Evolutionary conservation across 2,113 vertebrate genomes (phyloP).

Genomic region (Mola mola): DNA sequence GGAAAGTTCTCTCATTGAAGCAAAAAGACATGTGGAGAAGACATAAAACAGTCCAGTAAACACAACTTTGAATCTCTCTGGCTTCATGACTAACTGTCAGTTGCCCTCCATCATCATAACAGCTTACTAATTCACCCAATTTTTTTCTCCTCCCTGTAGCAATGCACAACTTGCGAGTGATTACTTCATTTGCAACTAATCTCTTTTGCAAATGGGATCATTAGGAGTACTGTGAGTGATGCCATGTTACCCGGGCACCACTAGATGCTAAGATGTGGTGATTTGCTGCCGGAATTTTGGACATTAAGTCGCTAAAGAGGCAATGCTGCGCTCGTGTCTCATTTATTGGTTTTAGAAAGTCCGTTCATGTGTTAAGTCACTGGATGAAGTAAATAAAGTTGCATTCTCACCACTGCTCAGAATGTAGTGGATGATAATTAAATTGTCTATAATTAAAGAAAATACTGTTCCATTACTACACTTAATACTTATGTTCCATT

Average conservation of each 20-base stretch:
- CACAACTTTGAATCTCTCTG: constrained; percentile 76
- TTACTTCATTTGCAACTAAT: constrained; percentile 75
- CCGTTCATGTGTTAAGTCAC: constrained; percentile 22
- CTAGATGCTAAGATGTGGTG: constrained; percentile 43
- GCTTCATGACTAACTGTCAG: constrained; percentile 74
- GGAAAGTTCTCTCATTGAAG: constrained; percentile 64
- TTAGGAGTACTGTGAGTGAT: constrained; percentile 74
- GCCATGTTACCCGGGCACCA: constrained; percentile 36
- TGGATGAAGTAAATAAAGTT: constrained; percentile 16
- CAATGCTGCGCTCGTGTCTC: constrained; percentile 46
- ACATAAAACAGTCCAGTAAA: constrained; percentile 77
- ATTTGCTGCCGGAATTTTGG: constrained; percentile 37
- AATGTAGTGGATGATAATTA: background rate
- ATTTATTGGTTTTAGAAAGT: constrained; percentile 34
- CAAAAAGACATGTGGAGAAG: constrained; percentile 64
- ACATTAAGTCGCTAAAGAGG: constrained; percentile 47
- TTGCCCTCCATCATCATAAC: constrained; percentile 76
- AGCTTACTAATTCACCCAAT: constrained; percentile 74
- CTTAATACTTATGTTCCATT: constrained; percentile 7
- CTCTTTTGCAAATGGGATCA: constrained; percentile 59
- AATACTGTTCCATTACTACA: constrained; percentile 5
- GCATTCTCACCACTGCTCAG: background rate
- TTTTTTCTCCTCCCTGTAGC: constrained; percentile 46
- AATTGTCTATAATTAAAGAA: constrained; percentile 12
- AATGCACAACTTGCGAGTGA: constrained; percentile 64